Evolutionary conservation across 2,888 invertebrate species (phyloP), one percentile per base, ranked within the genome.

Genomic region (Spisula solida): DNA sequence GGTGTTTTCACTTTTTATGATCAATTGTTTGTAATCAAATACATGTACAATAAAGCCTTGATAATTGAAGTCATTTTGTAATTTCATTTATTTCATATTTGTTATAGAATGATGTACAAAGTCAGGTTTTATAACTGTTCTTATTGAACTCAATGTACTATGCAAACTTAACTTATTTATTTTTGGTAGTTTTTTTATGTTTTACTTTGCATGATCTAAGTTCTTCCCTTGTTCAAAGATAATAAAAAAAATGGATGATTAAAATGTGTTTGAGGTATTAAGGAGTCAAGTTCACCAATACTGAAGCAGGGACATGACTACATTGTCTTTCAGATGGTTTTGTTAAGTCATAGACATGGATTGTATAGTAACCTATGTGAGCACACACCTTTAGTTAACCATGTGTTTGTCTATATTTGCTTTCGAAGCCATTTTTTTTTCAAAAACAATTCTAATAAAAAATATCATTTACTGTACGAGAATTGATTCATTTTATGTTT

Each of bases 121-220:
- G 25, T 75, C 75, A 75, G 75, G 75, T 75, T 75, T 75, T 75
- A 5, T 18, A 5, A 25, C n/a, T 83, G 83, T 83, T 83, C 75
- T 29, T 48, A 51, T 75, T 75, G 75, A 83, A 83, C 83, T 48
- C 16, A 75, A 31, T 25, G 10, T 82, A 75, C 83, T 83, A 83
- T 83, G 83, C 83, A 83, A 83, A 75, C 25, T 75, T 10, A 34
- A 34, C 29, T 75, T 14, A 34, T 75, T 34, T 31, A 75, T 31
- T 75, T 75, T 75, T 66, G 60, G 60, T 66, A 66, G 60, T 1
- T 66, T 66, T n/a, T 66, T 66, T 25, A 66, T 5, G 25, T 25
- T 25, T 66, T 66, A n/a, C 60, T 66, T 66, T 25, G 60, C 60
- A 25, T 66, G 60, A 66, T 25, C 18, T 51, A 16, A 51, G 12